These are phyloP conservation scores for Poecilia velifera DNA, from an alignment of 2,797 vertebrate genomes.

Conservation along the genomic window DNA sequence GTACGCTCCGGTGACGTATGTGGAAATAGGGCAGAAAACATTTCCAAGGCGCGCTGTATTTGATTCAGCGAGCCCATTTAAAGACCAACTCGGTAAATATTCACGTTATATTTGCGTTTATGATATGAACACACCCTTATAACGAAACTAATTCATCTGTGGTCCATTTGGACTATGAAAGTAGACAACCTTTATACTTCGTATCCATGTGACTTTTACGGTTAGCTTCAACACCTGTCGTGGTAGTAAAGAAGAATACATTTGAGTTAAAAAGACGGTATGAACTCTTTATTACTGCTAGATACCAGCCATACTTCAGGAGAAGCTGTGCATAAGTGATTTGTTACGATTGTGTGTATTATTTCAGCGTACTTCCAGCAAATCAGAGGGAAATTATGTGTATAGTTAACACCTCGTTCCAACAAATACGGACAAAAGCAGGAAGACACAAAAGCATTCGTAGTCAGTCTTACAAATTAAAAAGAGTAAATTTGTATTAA, in stretches of 20 bases:
- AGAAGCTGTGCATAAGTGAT: neutral
- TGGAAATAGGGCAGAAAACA: slow-evolving; percentile 59
- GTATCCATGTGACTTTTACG: neutral
- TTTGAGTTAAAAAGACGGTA: neutral
- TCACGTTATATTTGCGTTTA: neutral
- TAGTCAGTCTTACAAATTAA: neutral
- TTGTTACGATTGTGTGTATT: neutral
- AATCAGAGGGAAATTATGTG: neutral
- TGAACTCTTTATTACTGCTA: neutral
- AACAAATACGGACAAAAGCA: neutral
- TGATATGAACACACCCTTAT: neutral
- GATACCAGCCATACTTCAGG: neutral
- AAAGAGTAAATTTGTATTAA: neutral
- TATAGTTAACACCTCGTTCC: neutral
- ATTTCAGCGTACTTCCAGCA: neutral
- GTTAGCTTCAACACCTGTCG: neutral
- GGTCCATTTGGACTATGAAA: neutral
- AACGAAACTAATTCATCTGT: neutral
- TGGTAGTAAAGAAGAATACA: neutral
- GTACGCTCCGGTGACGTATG: slow-evolving; percentile 53
- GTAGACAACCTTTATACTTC: neutral
- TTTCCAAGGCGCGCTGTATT: slow-evolving; percentile 44
- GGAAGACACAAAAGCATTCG: neutral
- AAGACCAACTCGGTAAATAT: slow-evolving; percentile 13
- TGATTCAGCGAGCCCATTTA: slow-evolving; percentile 23